Conservation (phyloP, 37 sponge, comb jelly and placozoan species). For the Cladorhizidae sp. region DNA sequence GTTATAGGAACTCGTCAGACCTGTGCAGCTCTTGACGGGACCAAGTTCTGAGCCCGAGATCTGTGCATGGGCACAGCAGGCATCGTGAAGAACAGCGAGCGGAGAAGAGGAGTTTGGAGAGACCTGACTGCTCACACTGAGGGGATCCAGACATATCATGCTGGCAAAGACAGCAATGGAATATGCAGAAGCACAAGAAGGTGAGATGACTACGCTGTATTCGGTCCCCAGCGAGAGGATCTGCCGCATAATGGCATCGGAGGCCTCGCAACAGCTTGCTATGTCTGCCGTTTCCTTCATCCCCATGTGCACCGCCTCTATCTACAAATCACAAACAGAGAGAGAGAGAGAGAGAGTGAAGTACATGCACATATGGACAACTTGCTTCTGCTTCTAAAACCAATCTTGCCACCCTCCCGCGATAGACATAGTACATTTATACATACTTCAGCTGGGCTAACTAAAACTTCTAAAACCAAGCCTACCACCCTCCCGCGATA, state of each 20-base stretch:
- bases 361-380: too few relatives aligned
- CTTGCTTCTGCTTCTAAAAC: too few relatives aligned
- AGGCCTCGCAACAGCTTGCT: neutral
- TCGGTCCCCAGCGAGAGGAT: slow-evolving; percentile 10
- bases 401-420: too few relatives aligned
- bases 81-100: slow-evolving; percentile 34
- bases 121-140: slow-evolving; percentile 15
- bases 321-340: slow-evolving; percentile 2
- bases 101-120: neutral
- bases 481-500: too few relatives aligned
- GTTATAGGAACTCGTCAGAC: slow-evolving; percentile 20
- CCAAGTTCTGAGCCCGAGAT: slow-evolving; percentile 6
- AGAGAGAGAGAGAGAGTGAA: too few relatives aligned
- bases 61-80: slow-evolving; percentile 15
- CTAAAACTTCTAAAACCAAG: too few relatives aligned
- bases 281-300: slow-evolving; percentile 30
- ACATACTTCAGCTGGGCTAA: too few relatives aligned
- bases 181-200: slow-evolving; percentile 34
- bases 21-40: slow-evolving; percentile 10
- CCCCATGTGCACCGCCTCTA: slow-evolving; percentile 40
- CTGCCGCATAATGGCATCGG: slow-evolving; percentile 14
- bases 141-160: slow-evolving; percentile 14
- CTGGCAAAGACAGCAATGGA: slow-evolving; percentile 14
- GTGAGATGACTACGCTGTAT: slow-evolving; percentile 23
- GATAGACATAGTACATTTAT: too few relatives aligned